Base-by-base conservation (phyloP, 2,888 invertebrate genomes). In the Caenorhabditis afra region DNA sequence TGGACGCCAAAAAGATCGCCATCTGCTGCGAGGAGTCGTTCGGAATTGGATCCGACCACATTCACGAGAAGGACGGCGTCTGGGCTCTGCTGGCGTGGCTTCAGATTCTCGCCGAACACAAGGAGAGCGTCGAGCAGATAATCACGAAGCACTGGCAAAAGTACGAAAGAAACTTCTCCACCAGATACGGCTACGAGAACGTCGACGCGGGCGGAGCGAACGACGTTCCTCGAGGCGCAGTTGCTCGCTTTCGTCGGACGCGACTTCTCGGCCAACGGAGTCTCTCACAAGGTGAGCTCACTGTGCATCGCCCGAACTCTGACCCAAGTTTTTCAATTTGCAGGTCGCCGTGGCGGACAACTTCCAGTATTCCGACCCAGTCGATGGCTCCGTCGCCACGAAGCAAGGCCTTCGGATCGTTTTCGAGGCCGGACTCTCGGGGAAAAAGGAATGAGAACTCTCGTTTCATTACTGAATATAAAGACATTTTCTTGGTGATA, bases 11-110 rank as follows among this genome's bases (percentile, higher is more conserved):
- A 8, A 93, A 94, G 41, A 92, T 99, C 22, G 97, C 96, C 0
- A 93, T 99, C 11, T 99, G 99, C 91, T 99, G 99, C 0, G 99
- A 99, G 91, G 99, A 99, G 92, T 97, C 97, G 91, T 99, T 99
- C 91, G 97, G 96, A 45, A 98, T 98, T 3, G 99, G 99, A 1
- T 98, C 98, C 0, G 95, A 97, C 92, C 98, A 99, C 91, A 95
- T 99, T 87, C 93, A 99, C 53, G 99, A 99, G 92, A 99, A 99
- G 92, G 99, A 99, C 92, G 99, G 99, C 0, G 93, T 99, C 82
- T 99, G 99, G 99, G 98, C 99, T 0, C 94, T 94, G 16, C 92
- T 99, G 7, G 97, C 97, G 1, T 99, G 99, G 98, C 93, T 99
- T 0, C 95, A 95, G 4, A 94, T 99, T 18, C 92, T 99, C 83